These are phyloP conservation scores for Atrina japonica DNA, from an alignment of 2,888 invertebrate genomes.

Conservation along the genomic window DNA sequence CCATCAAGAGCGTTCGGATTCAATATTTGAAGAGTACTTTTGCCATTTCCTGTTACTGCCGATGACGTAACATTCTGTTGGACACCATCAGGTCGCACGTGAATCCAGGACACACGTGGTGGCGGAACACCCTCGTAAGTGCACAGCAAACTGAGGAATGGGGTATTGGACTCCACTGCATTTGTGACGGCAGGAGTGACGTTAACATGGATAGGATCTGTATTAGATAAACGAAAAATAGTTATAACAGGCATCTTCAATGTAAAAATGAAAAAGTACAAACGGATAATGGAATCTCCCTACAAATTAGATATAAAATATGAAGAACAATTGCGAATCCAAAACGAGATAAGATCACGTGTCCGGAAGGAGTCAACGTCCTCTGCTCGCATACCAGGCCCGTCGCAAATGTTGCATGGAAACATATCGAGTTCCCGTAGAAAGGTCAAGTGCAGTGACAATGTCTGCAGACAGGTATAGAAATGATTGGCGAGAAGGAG, in stretches of 20 bases:
- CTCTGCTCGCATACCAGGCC: no score
- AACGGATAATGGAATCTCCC: not conserved
- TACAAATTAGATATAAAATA: no score
- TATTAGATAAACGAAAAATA: no score
- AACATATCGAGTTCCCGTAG: no score
- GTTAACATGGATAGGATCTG: conserved; percentile 28
- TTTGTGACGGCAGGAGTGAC: conserved; percentile 14
- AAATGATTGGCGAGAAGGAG: no score
- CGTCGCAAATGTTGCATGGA: no score
- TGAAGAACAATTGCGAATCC: no score
- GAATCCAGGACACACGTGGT: conserved; percentile 34
- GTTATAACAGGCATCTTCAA: not conserved
- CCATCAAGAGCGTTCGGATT: conserved; percentile 22
- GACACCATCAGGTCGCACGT: conserved; percentile 21
- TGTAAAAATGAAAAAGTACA: not conserved
- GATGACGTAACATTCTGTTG: conserved; percentile 21
- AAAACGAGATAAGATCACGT: no score
- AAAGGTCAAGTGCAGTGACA: no score
- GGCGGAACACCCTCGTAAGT: conserved; percentile 34
- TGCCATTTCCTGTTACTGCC: conserved; percentile 10
- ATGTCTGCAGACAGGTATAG: no score
- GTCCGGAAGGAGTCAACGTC: no score
- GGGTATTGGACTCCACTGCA: not conserved
- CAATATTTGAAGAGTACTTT: conserved; percentile 28
- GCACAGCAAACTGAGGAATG: conserved; percentile 28